phyloP scores from a whole-genome alignment of 2,113 vertebrate species.

The Corythoichthys haematopterus region DNA sequence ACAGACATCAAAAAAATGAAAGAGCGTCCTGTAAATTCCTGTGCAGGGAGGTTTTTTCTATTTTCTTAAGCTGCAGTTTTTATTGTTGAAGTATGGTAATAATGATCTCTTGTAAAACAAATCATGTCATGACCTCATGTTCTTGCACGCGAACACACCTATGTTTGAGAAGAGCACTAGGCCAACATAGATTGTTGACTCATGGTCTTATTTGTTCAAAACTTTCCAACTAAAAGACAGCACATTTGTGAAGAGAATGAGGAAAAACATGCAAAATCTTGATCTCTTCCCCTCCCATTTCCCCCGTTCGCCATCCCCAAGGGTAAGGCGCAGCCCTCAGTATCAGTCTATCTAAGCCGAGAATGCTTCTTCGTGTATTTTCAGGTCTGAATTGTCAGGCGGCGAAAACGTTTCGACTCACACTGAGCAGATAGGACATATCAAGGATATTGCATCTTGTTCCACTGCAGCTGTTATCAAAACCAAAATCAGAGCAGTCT shows the following conservation, averaged over 20 bases:
- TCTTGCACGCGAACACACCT: conserved; percentile 36
- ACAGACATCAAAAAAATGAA: conserved; percentile 12
- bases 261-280: conserved; percentile 28
- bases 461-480: conserved; percentile 9
- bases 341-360: conserved; percentile 27
- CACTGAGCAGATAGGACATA: conserved; percentile 32
- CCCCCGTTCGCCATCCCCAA: conserved; percentile 38
- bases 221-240: neutral
- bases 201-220: neutral
- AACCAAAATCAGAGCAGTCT: neutral
- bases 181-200: conserved; percentile 13
- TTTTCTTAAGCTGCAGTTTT: conserved; percentile 27
- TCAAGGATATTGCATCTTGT: conserved; percentile 3
- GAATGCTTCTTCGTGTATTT: conserved; percentile 39
- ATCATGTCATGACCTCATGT: conserved; percentile 26
- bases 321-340: conserved; percentile 32
- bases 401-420: conserved; percentile 38
- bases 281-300: conserved; percentile 44
- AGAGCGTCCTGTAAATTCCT: conserved; percentile 33
- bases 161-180: conserved; percentile 25
- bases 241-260: conserved; percentile 20
- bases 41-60: conserved; percentile 16
- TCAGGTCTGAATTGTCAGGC: conserved; percentile 56
- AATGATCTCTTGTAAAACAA: neutral
- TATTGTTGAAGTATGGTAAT: conserved; percentile 32